phyloP scores from a whole-genome alignment of 2,113 vertebrate genomes.

The Struthidea cinerea region DNA sequence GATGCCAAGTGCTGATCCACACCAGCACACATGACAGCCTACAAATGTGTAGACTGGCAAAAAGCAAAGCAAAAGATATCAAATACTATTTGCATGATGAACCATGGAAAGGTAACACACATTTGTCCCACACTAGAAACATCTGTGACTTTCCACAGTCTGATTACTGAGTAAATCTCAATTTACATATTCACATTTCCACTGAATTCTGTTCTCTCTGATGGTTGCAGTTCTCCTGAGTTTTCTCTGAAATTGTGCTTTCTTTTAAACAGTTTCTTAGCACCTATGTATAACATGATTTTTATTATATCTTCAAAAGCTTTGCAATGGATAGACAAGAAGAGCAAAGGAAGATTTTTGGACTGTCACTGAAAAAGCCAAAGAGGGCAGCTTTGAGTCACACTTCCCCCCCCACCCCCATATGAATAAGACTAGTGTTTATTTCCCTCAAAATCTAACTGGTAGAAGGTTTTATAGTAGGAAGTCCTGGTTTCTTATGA shows the following conservation, averaged over 20 bases:
- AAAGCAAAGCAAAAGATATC: background rate
- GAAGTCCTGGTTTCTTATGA: background rate
- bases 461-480: background rate
- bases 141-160: background rate
- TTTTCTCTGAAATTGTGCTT: background rate
- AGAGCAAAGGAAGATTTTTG: background rate
- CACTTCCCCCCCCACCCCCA: no score
- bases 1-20: accelerated
- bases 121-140: background rate
- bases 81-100: background rate
- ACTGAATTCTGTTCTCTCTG: background rate
- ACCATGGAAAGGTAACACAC: background rate
- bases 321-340: background rate
- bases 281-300: background rate
- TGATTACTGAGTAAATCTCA: background rate
- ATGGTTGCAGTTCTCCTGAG: background rate
- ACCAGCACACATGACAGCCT: background rate
- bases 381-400: background rate
- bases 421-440: background rate
- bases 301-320: background rate
- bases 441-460: background rate
- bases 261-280: background rate
- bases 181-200: background rate
- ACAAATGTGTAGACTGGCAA: background rate
- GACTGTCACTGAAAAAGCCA: background rate